Conservation (phyloP, 30 jellyfish, hydroid and myxozoan genomes). For the Chrysaora quinquecirrha region DNA sequence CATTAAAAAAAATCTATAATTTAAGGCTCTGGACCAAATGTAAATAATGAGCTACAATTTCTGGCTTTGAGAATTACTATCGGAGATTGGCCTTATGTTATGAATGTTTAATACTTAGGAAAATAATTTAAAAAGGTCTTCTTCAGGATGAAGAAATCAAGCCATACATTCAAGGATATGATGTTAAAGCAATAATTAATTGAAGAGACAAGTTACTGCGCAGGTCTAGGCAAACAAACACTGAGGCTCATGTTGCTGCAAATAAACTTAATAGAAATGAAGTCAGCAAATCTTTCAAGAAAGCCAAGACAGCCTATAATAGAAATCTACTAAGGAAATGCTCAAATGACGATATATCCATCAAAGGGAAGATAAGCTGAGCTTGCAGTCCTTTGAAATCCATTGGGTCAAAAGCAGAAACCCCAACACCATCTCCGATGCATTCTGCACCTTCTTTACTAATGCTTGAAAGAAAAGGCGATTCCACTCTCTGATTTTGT, state of each 20-base stretch:
- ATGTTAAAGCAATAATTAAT: slow-evolving; percentile 47
- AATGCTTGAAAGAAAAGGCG: slow-evolving; percentile 39
- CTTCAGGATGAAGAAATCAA: too few species aligned
- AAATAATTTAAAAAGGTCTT: too few species aligned
- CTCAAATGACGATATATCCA: slow-evolving; percentile 24
- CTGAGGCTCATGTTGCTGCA: slow-evolving; percentile 43
- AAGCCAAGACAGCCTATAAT: slow-evolving; percentile 11
- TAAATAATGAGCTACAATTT: too few species aligned
- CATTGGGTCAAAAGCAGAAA: slow-evolving; percentile 40
- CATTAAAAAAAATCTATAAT: too few species aligned
- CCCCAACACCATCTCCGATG: slow-evolving; percentile 30
- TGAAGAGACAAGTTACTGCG: slow-evolving; percentile 49
- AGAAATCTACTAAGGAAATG: slow-evolving; percentile 9
- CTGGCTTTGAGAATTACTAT: too few species aligned
- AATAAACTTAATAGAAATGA: slow-evolving; percentile 8
- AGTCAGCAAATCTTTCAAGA: slow-evolving; percentile 19
- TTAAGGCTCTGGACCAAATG: too few species aligned
- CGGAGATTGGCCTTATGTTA: too few species aligned
- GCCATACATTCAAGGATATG: too few species aligned
- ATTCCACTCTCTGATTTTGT: slow-evolving; percentile 31
- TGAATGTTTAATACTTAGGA: too few species aligned
- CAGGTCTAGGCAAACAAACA: slow-evolving; percentile 36
- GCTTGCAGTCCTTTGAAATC: slow-evolving; percentile 38
- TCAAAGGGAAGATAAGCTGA: slow-evolving; percentile 28
- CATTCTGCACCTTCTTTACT: slow-evolving; percentile 38